Conservation (phyloP, 2,888 invertebrate species). For the Synanthedon andrenaeformis region DNA sequence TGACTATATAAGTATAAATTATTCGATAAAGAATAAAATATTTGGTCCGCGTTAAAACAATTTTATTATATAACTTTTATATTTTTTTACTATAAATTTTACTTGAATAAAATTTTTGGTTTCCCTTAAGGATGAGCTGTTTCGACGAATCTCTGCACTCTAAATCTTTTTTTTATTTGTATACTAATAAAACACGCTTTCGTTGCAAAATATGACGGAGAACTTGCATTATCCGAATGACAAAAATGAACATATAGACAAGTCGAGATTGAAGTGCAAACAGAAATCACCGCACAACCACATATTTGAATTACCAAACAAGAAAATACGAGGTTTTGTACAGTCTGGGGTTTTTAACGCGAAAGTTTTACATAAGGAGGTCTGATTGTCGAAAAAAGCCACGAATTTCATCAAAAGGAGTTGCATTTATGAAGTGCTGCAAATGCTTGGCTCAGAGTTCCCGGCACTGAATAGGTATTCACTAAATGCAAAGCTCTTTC, state of each 20-base stretch:
- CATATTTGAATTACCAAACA: background rate
- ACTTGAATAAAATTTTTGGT: too few species aligned
- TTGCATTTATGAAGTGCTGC: slow-evolving; percentile 59
- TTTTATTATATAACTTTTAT: too few species aligned
- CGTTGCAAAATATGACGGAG: too few species aligned
- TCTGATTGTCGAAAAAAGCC: slow-evolving; percentile 51
- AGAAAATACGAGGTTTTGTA: background rate
- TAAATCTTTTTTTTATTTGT: too few species aligned
- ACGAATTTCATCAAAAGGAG: slow-evolving; percentile 51
- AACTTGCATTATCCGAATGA: too few species aligned
- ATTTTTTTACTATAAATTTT: too few species aligned
- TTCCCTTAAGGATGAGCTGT: too few species aligned
- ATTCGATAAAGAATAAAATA: too few species aligned
- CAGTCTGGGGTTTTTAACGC: background rate
- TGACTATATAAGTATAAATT: too few species aligned
- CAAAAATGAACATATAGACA: background rate
- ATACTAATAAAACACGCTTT: too few species aligned
- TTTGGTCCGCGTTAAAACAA: too few species aligned
- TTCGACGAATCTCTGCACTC: too few species aligned
- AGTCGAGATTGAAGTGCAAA: background rate
- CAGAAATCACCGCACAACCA: background rate
- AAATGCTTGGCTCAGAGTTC: slow-evolving; percentile 49
- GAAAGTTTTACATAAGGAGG: background rate
- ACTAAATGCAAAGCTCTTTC: slow-evolving; percentile 58
- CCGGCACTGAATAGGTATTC: slow-evolving; percentile 61